Evolutionary conservation across 2,888 invertebrate genomes (phyloP), one percentile per base, ranked within the genome.

Genomic region (Apomyelois bistriatella): DNA sequence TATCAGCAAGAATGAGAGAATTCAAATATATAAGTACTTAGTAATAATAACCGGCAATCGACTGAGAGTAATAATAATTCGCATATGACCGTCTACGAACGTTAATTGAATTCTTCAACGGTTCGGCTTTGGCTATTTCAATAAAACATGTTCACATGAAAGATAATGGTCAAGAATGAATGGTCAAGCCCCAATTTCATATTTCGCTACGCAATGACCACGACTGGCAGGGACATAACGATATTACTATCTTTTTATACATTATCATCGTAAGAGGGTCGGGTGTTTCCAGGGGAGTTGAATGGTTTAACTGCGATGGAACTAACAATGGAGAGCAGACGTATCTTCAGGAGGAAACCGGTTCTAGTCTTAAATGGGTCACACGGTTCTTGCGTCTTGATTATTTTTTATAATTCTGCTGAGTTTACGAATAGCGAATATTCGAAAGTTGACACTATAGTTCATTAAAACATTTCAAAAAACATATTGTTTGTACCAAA

Each of bases 301-400:
- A 85, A 87, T 84, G 77, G 84, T 74, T 86, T 84, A 84, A 85
- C 84, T 86, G 81, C 83, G 84, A 75, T 82, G 73, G 76, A 70
- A 80, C 73, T 78, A 83, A 90, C 88, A 88, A 90, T 22, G 22
- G 22, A 22, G 22, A 84, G 72, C 75, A 78, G 76, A 73, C 71
- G 76, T 74, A 79, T 84, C 86, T 84, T 84, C 78, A 83, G 83
- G 86, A 85, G 77, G 75, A 85, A 89, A 90, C 90, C 90, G 90
- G 90, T 90, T 88, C 76, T 76, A 77, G 75, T 71, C 66, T 79
- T 86, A 88, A 89, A 90, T 89, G 89, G 90, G 89, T 90, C 89
- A 88, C 90, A 90, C 90, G 89, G 88, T 88, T 84, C 75, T 79
- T 79, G 76, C 78, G 79, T 80, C 83, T 77, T 72, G 75, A 75